Evolutionary conservation across 2,113 vertebrate genomes (phyloP).

Genomic region (Platycercus adscitus): DNA sequence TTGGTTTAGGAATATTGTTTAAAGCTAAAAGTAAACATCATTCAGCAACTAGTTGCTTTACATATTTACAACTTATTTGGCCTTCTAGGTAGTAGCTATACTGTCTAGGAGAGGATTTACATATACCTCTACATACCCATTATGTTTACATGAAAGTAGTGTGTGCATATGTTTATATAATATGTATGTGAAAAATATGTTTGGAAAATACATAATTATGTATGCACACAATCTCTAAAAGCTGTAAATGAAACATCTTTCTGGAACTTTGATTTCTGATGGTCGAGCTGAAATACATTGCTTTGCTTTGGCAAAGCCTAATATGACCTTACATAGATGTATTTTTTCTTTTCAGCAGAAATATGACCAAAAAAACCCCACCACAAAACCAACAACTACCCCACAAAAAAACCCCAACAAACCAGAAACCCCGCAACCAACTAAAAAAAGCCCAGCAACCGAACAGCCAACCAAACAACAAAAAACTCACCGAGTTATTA

Average conservation of each 20-base stretch:
- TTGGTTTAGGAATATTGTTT: not conserved
- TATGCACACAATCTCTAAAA: not conserved
- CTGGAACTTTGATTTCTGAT: not conserved
- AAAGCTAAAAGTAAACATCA: not conserved
- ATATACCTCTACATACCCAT: accelerated
- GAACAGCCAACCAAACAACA: not conserved
- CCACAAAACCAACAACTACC: not conserved
- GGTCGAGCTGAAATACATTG: not conserved
- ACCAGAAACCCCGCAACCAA: too few relatives aligned
- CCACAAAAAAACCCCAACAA: not conserved
- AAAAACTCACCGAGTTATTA: not conserved
- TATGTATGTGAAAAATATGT: not conserved
- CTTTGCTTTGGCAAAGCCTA: not conserved
- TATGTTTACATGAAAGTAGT: not conserved
- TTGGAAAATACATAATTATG: not conserved
- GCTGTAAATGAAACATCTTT: not conserved
- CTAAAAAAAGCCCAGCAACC: too few relatives aligned
- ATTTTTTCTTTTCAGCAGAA: not conserved
- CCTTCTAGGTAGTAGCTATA: not conserved
- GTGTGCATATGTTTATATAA: not conserved
- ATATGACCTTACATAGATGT: not conserved
- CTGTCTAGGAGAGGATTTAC: not conserved
- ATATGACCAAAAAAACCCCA: too few relatives aligned
- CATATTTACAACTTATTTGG: not conserved
- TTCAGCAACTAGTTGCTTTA: not conserved